Conservation (phyloP, 2,113 vertebrate species). For the Ascaphus truei region DNA sequence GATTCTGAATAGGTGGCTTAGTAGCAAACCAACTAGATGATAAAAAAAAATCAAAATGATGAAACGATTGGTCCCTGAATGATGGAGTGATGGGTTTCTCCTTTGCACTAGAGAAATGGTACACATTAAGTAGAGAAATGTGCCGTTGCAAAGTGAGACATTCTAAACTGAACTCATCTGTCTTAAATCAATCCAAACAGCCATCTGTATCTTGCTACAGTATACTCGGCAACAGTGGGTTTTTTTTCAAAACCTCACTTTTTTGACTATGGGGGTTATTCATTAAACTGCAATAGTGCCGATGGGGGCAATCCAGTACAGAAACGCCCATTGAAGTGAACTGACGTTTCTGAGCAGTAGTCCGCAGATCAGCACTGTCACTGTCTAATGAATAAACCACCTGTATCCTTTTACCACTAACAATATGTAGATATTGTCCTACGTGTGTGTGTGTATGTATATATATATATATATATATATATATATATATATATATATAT, state of each 20-base stretch:
- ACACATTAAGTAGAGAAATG: background rate
- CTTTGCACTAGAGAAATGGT: background rate
- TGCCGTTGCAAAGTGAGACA: constrained; percentile 10
- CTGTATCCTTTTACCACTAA: too few species aligned
- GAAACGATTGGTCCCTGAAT: constrained; percentile 18
- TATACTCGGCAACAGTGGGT: background rate
- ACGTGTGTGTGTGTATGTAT: too few species aligned
- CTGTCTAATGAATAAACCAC: too few species aligned
- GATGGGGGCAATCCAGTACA: background rate
- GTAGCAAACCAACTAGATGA: constrained; percentile 34
- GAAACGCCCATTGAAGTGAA: background rate
- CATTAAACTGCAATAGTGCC: too few species aligned
- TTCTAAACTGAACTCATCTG: constrained; percentile 9
- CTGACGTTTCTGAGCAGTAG: background rate
- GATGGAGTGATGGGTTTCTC: constrained; percentile 25
- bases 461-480: too few species aligned
- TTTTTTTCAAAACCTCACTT: too few species aligned
- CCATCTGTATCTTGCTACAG: background rate
- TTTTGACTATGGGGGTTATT: too few species aligned
- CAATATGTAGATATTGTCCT: too few species aligned
- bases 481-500: too few species aligned
- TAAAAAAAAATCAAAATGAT: constrained; percentile 32
- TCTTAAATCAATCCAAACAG: constrained; percentile 18
- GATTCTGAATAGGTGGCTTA: constrained; percentile 31
- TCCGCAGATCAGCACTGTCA: too few species aligned